Evolutionary conservation across 2,113 vertebrate species (phyloP), one percentile per base, ranked within the genome.

Genomic region (Lagopus leucura): DNA sequence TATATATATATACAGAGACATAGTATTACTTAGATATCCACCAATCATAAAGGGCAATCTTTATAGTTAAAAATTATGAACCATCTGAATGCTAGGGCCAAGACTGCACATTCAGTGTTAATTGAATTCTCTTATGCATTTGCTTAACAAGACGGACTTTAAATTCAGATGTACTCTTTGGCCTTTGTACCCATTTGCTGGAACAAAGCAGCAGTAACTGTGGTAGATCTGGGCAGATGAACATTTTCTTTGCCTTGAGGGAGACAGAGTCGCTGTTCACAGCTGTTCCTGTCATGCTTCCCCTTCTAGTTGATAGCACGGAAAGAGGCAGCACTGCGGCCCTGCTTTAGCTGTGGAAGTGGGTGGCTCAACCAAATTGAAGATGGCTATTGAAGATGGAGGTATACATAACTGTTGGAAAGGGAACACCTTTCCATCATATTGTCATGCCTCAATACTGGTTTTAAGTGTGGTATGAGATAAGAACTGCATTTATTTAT

Each of bases 241-340:
- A 80, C 7, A 18, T 86, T 91, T 76, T 82, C 75, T 64, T 86
- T 86, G 60, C 78, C 55, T 89, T 67, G 34, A 86, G 72, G 69
- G 74, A 94, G 70, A 47, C 40, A 82, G 48, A 76, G 52, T 50
- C 71, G 28, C 13, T 34, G 32, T 8, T 85, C 57, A 58, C 55
- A 90, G 42, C 54, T 91, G 32, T 32, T 88, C 12, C 34, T 73
- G 17, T 52, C 12, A n/a, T 14, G 17, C 9, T 81, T 84, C 30
- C 8, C 14, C 42, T 66, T 91, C 71, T 75, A 30, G 19, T 48
- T 45, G 50, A 36, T 7, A 40, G 48, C 43, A 28, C 0, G 7
- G 73, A 67, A 40, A 81, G 6, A 16, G 42, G 25, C 38, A 55
- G 25, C 54, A 17, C 0, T 0, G 0, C 28, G 61, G 27, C 57